These are phyloP conservation scores for Galeopsomyia nigrocyanea DNA, from an alignment of 2,888 invertebrate species.

Conservation along the genomic window DNA sequence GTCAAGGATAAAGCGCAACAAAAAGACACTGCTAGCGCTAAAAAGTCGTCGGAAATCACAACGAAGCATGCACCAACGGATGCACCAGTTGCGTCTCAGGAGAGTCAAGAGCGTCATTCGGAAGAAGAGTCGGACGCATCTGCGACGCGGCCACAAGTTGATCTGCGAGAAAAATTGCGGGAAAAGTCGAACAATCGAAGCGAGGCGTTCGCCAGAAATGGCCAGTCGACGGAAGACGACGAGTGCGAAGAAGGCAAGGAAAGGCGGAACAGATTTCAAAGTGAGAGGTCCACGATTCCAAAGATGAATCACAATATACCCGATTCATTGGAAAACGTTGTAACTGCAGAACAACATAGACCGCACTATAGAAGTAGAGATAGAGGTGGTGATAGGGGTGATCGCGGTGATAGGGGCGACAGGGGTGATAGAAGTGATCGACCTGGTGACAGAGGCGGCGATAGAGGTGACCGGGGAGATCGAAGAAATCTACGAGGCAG, in stretches of 20 bases:
- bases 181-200: constrained; percentile 55
- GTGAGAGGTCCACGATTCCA: constrained; percentile 60
- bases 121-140: constrained; percentile 29
- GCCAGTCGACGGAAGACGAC: constrained; percentile 62
- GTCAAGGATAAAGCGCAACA: constrained; percentile 54
- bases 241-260: constrained; percentile 64
- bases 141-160: constrained; percentile 53
- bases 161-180: constrained; percentile 63
- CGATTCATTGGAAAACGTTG: constrained; percentile 64
- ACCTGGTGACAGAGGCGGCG: neutral
- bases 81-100: constrained; percentile 26
- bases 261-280: constrained; percentile 64
- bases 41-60: constrained; percentile 7
- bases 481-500: constrained; percentile 36
- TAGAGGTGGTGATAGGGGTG: constrained; percentile 57
- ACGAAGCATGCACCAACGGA: constrained; percentile 15
- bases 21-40: constrained; percentile 4
- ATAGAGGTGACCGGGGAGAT: constrained; percentile 32
- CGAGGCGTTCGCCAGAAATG: constrained; percentile 56
- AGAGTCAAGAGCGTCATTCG: constrained; percentile 36
- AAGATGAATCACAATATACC: constrained; percentile 65
- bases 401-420: constrained; percentile 50
- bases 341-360: constrained; percentile 63
- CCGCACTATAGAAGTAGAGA: constrained; percentile 51
- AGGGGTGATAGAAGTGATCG: constrained; percentile 42